Conservation (phyloP, 2,888 invertebrate genomes). For the Zaprionus lineosus region DNA sequence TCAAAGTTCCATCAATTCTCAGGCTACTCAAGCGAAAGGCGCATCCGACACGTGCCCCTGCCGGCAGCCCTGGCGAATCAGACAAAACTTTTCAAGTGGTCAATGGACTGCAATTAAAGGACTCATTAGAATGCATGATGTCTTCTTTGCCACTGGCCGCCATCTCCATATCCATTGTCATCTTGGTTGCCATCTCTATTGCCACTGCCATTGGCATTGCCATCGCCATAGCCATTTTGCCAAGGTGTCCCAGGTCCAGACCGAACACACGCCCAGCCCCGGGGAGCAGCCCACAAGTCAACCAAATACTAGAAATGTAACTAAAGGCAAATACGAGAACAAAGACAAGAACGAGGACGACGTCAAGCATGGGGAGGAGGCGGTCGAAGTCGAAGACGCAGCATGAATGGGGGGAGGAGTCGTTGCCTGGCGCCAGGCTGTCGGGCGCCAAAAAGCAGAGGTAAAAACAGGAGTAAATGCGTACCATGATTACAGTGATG, state of each 20-base stretch:
- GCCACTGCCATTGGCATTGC: too few species aligned
- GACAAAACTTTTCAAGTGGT: conserved; percentile 64
- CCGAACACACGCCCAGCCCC: conserved; percentile 15
- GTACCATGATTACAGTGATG: conserved; percentile 82
- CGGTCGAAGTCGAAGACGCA: conserved; percentile 46
- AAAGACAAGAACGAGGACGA: conserved; percentile 48
- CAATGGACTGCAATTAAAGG: conserved; percentile 72
- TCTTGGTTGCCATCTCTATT: too few species aligned
- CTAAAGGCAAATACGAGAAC: conserved; percentile 35
- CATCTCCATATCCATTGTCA: too few species aligned
- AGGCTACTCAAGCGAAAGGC: conserved; percentile 68
- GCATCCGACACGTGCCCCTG: conserved; percentile 70
- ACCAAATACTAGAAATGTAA: too few species aligned
- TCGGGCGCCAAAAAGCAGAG: conserved; percentile 81
- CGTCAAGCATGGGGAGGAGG: conserved; percentile 52
- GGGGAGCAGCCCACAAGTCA: not conserved
- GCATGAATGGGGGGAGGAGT: not conserved
- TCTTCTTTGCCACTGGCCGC: conserved; percentile 48
- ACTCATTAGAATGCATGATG: conserved; percentile 76
- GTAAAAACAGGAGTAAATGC: conserved; percentile 82
- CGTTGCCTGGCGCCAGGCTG: conserved; percentile 74
- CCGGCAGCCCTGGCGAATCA: conserved; percentile 49
- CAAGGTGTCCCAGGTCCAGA: conserved; percentile 30
- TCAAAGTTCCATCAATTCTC: conserved; percentile 63
- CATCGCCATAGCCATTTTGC: too few species aligned